Base-by-base conservation (phyloP, 2,888 invertebrate species). In the Julus scandinavius region DNA sequence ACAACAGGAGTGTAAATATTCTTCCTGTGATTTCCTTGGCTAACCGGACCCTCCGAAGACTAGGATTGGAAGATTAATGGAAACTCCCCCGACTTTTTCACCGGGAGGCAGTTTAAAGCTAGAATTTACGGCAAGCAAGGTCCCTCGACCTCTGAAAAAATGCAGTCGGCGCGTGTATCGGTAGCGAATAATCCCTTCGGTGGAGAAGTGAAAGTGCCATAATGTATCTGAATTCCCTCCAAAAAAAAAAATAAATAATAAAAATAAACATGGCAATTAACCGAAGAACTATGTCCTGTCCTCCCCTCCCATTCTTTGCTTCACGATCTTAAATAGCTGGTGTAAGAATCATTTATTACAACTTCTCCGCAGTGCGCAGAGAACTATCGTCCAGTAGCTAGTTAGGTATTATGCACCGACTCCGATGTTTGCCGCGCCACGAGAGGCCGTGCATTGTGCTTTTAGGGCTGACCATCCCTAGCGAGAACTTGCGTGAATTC, bases 221-320 rank as follows among this genome's bases (percentile, higher is more conserved):
- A 29, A 80, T 80, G 38, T 38, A 80, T 38, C 80, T 80, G 13
- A 80, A 80, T 80, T 80, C 80, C 80, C 80, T 80, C 38, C 80
- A 38, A 38, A n/a, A 72, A 80, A 54, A 15, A 7, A 54, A 13
- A 54, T 7, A 45, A 45, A 54, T 54, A 3, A 54, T 54, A 54
- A 15, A 54, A 15, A 54, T 6, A 13, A 2, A n/a, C 2, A 72
- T 72, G 29, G 29, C 29, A 72, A 72, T n/a, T 72, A 72, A 72
- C 29, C 17, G 20, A 29, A 72, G 29, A 29, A 29, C 72, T 2
- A 29, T 29, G 72, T 72, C 72, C 29, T 38, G 29, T n/a, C 63
- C 1, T 63, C 63, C 38, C 80, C 72, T 29, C 17, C 15, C n/a
- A 17, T n/a, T 6, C 38, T 80, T 80, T 38, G 38, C 13, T 80